These are phyloP conservation scores for Rhinolophus ferrumequinum DNA, from an alignment of 2,113 vertebrate genomes.

Conservation along the genomic window DNA sequence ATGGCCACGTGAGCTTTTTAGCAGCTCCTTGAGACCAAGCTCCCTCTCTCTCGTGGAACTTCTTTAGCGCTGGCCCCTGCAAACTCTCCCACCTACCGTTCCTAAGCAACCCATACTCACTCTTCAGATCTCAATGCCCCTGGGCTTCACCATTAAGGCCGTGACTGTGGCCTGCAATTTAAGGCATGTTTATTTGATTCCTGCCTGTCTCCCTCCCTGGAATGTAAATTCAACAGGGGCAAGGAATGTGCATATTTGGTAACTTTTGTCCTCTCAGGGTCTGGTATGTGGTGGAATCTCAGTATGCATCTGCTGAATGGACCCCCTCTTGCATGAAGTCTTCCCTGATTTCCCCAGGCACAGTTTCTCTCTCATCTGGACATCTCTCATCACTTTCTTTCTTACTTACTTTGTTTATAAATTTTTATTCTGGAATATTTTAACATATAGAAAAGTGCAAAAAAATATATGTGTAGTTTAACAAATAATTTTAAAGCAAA, in stretches of 20 bases:
- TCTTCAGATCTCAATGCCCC: neutral
- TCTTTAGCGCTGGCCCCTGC: neutral
- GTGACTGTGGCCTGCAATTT: neutral
- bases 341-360: neutral
- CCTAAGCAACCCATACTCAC: neutral
- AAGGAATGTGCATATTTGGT: neutral
- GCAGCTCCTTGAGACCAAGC: neutral
- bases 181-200: neutral
- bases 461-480: neutral
- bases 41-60: neutral
- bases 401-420: neutral
- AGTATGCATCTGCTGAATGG: neutral
- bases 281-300: neutral
- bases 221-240: neutral
- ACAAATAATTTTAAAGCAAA: neutral
- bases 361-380: neutral
- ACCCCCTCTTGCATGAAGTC: neutral
- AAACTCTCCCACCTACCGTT: too few relatives aligned
- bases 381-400: neutral
- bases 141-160: neutral
- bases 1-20: neutral
- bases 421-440: neutral
- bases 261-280: neutral
- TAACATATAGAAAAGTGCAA: neutral
- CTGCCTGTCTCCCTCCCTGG: neutral